Conservation (phyloP, 2,888 invertebrate species). For the Vanessa cardui region DNA sequence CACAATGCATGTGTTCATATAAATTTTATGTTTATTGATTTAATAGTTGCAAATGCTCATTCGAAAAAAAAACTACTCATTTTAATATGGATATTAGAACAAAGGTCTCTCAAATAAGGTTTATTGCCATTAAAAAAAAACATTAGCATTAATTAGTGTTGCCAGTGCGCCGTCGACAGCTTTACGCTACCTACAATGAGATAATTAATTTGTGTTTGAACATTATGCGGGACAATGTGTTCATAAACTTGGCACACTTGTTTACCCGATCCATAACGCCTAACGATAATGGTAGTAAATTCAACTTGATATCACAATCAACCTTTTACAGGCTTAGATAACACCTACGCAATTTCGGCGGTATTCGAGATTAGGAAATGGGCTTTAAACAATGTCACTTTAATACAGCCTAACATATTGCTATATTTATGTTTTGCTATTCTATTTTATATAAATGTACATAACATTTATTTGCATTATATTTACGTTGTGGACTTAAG, state of each 20-base stretch:
- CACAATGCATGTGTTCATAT: too few relatives aligned
- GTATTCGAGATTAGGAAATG: constrained; percentile 16
- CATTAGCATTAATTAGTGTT: too few relatives aligned
- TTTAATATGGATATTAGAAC: too few relatives aligned
- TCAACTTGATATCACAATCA: constrained; percentile 38
- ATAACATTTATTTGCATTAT: too few relatives aligned
- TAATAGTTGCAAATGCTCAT: too few relatives aligned
- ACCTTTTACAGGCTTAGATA: constrained; percentile 43
- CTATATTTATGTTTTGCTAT: background rate
- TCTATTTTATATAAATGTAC: too few relatives aligned
- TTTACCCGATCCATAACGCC: constrained; percentile 13
- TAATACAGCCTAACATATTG: constrained; percentile 11
- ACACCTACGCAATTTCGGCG: constrained; percentile 31
- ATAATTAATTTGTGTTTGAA: constrained; percentile 7
- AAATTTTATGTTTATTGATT: too few relatives aligned
- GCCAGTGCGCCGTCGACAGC: too few relatives aligned
- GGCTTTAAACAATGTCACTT: constrained; percentile 14
- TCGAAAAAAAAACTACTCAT: too few relatives aligned
- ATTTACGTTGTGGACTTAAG: too few relatives aligned
- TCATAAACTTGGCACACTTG: constrained; percentile 34
- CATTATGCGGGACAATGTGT: constrained; percentile 17
- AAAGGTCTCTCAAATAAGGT: too few relatives aligned
- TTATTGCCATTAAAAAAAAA: too few relatives aligned
- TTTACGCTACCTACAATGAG: background rate
- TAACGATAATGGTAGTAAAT: constrained; percentile 44